Evolutionary conservation across 2,888 invertebrate species (phyloP).

Genomic region (Adineta ricciae): DNA sequence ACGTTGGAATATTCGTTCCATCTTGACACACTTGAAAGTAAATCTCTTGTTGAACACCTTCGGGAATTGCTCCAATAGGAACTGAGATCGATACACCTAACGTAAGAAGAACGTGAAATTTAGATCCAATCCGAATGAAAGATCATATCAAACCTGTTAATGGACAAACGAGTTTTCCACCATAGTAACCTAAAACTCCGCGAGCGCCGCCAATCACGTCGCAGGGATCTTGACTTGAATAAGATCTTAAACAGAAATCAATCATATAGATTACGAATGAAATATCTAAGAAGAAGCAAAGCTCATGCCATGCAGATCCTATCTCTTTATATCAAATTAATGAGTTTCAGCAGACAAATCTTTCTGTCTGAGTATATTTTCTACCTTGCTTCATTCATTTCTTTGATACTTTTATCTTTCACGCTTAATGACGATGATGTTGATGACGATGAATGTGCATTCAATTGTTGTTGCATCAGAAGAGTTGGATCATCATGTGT

Average conservation of each 20-base stretch:
- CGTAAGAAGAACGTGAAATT: background rate
- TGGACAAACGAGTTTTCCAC: background rate
- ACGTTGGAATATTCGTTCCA: conserved; percentile 24
- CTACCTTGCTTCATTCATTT: background rate
- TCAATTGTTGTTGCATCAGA: background rate
- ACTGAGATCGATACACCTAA: conserved; percentile 70
- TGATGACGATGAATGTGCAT: background rate
- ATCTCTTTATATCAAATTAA: too few species aligned
- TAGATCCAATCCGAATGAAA: background rate
- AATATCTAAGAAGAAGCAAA: background rate
- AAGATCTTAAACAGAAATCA: background rate
- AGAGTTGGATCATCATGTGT: background rate
- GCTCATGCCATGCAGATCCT: background rate
- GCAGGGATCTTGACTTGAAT: background rate
- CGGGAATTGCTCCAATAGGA: conserved; percentile 73
- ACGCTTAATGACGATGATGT: background rate
- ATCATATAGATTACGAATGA: background rate
- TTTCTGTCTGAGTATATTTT: background rate
- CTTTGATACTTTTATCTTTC: background rate
- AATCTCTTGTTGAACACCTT: conserved; percentile 73
- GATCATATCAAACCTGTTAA: background rate
- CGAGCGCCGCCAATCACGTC: background rate
- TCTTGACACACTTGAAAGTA: conserved; percentile 63
- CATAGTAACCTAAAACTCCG: background rate
- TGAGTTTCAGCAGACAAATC: background rate